A percentile compares a stretch with the other conserved stretches of the same genome.
These are phyloP conservation scores for Drosophila rufa DNA, from an alignment of 1,140 invertebrate species.

Conservation along the genomic window DNA sequence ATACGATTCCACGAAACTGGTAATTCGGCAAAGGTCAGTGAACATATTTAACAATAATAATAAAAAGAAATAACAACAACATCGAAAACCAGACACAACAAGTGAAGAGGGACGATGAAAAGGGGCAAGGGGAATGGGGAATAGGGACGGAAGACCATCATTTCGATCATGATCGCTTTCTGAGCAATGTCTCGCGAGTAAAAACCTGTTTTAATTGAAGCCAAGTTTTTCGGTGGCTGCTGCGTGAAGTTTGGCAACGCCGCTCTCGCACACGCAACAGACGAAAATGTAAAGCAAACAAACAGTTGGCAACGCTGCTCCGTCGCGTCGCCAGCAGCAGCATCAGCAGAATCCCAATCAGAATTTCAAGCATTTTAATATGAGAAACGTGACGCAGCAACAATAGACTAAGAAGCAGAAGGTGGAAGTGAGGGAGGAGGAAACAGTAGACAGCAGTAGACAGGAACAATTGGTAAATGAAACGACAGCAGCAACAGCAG, in stretches of 20 bases:
- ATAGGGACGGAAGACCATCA: conserved; percentile 31
- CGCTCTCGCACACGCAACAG: conserved; percentile 45
- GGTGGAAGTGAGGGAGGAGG: conserved; percentile 13
- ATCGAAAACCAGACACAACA: conserved; percentile 56
- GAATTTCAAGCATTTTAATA: conserved; percentile 78
- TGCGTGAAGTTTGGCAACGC: conserved; percentile 78
- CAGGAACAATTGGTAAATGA: conserved; percentile 60
- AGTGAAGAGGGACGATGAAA: conserved; percentile 15
- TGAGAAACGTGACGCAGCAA: conserved; percentile 70
- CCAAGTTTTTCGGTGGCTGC: conserved; percentile 42
- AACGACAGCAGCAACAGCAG: conserved; percentile 47
- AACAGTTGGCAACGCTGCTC: conserved; percentile 56
- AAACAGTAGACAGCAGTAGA: conserved; percentile 8
- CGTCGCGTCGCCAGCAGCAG: conserved; percentile 1
- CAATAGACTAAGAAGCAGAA: conserved; percentile 25
- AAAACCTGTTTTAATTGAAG: conserved; percentile 78
- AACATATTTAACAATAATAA: conserved; percentile 74
- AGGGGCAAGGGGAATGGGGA: background rate
- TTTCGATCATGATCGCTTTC: conserved; percentile 65
- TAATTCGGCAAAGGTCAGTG: conserved; percentile 80
- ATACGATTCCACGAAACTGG: conserved; percentile 53
- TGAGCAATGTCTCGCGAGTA: conserved; percentile 36
- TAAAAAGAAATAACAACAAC: conserved; percentile 40
- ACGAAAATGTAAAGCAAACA: conserved; percentile 44
- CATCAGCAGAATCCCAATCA: conserved; percentile 52